These are phyloP conservation scores for Drosophila formosana DNA, from an alignment of 2,888 invertebrate species.

Conservation along the genomic window DNA sequence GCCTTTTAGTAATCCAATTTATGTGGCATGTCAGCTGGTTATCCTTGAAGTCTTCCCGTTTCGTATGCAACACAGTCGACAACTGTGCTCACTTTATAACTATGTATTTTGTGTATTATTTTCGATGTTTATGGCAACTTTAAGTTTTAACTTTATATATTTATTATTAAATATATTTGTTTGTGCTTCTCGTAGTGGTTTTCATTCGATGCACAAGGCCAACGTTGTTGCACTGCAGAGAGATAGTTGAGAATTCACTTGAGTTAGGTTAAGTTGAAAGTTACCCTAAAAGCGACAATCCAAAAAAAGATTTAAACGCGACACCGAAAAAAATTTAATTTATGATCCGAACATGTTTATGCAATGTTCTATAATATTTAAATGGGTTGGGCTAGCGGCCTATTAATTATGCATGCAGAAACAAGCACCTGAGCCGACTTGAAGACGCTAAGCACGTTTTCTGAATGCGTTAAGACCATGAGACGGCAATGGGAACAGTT, in stretches of 20 bases:
- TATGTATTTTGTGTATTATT: conserved; percentile 30
- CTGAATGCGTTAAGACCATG: conserved; percentile 42
- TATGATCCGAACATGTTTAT: conserved; percentile 45
- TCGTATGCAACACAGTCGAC: conserved; percentile 48
- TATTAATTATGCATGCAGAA: conserved; percentile 75
- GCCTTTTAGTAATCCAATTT: conserved; percentile 76
- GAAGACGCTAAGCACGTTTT: conserved; percentile 63
- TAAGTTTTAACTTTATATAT: conserved; percentile 46
- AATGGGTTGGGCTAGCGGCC: conserved; percentile 33
- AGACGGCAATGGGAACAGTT: conserved; percentile 51
- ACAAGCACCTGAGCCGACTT: conserved; percentile 46
- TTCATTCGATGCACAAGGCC: conserved; percentile 63
- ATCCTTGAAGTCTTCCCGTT: conserved; percentile 71
- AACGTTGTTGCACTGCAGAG: conserved; percentile 64
- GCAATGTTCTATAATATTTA: conserved; percentile 52
- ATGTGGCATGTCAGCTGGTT: conserved; percentile 80
- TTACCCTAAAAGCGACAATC: conserved; percentile 5
- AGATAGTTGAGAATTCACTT: conserved; percentile 39
- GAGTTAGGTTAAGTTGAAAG: conserved; percentile 24
- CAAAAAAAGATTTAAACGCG: conserved; percentile 25
- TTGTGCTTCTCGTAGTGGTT: conserved; percentile 41
- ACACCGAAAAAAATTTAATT: conserved; percentile 30
- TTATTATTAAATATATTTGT: conserved; percentile 32
- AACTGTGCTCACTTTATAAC: conserved; percentile 36
- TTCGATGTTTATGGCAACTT: conserved; percentile 71